A percentile compares a stretch with the other conserved stretches of the same genome.
Conservation (phyloP, 2,888 invertebrate species). For the Drosophila prostipennis region DNA sequence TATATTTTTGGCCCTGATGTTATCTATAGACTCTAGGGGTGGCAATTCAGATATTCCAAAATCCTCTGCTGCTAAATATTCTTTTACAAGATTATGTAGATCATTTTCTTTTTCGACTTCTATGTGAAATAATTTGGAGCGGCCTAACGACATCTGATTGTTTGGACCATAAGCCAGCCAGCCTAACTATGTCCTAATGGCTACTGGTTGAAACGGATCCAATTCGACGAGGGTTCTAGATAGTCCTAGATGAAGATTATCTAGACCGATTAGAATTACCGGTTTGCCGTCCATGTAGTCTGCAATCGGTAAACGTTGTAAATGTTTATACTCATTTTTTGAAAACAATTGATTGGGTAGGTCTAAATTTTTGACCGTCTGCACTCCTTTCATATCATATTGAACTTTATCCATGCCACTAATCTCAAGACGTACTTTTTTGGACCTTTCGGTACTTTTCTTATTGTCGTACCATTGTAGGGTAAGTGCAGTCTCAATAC, state of each 20-base stretch:
- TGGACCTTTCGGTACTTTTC: neutral
- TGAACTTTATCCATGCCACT: neutral
- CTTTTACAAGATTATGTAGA: neutral
- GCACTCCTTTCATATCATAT: neutral
- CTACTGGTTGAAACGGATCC: no score
- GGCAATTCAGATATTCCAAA: no score
- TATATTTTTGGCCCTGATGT: no score
- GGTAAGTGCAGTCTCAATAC: neutral
- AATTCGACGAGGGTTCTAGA: no score
- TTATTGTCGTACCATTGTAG: slow-evolving; percentile 3
- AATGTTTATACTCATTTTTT: neutral
- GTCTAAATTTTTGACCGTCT: neutral
- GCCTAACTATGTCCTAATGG: slow-evolving; percentile 1
- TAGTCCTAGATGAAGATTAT: neutral
- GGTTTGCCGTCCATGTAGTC: neutral
- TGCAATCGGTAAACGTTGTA: neutral
- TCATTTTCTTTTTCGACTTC: neutral
- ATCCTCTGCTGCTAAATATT: no score
- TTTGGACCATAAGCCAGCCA: slow-evolving; percentile 4
- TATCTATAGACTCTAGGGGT: no score
- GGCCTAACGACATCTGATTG: neutral
- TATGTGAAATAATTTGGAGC: neutral
- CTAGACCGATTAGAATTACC: neutral
- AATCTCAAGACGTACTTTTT: neutral
- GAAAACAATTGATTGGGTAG: neutral